Percentiles rank a stretch among this genome's conserved stretches.
These are phyloP conservation scores for Periophthalmodon schlosseri DNA, from an alignment of 2,113 vertebrate genomes.

Conservation along the genomic window DNA sequence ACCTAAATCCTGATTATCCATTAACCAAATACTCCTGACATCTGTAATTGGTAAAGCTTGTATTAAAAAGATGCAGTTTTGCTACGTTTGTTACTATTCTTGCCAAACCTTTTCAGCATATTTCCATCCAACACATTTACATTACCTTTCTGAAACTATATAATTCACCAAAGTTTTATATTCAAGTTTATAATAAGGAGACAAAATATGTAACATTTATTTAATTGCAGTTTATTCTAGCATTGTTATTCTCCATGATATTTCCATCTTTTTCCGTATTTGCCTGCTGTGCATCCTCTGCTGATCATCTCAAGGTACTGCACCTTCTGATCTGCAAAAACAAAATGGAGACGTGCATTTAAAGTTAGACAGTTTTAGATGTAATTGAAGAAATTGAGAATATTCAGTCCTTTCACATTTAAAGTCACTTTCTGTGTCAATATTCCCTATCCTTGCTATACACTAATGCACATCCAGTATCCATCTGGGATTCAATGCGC, in stretches of 20 bases:
- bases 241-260: constrained; percentile 3
- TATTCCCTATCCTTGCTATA: too few species aligned
- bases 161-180: background rate
- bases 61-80: background rate
- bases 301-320: constrained; percentile 28
- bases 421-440: too few species aligned
- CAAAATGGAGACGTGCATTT: too few species aligned
- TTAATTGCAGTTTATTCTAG: constrained; percentile 13
- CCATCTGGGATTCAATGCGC: too few species aligned
- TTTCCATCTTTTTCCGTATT: background rate
- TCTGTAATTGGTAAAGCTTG: background rate
- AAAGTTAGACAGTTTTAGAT: background rate
- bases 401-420: too few species aligned
- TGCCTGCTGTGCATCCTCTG: constrained; percentile 26
- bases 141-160: background rate
- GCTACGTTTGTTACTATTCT: too few species aligned
- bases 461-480: too few species aligned
- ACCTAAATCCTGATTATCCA: too few species aligned
- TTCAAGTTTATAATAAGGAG: background rate
- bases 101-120: too few species aligned
- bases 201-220: background rate
- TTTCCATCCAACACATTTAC: too few species aligned
- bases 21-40: too few species aligned
- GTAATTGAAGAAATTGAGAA: too few species aligned
- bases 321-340: constrained; percentile 14